Conservation (phyloP, 2,888 invertebrate species). For the Dimorphilus gyrociliatus region DNA sequence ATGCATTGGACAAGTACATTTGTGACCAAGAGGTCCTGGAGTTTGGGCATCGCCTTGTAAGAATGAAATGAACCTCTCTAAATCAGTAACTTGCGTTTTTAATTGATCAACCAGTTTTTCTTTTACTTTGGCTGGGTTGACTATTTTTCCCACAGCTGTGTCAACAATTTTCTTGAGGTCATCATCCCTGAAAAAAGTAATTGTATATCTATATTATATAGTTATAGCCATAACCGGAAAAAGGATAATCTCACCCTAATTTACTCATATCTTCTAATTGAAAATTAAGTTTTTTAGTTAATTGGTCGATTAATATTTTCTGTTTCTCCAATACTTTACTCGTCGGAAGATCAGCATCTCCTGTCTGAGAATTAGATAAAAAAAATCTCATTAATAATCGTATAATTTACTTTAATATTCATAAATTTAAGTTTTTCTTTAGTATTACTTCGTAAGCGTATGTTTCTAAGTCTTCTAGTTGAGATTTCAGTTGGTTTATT, state of each 20-base stretch:
- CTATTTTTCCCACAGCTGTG: conserved; percentile 45
- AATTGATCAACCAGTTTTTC: conserved; percentile 86
- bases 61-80: conserved; percentile 88
- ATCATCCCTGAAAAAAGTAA: neutral
- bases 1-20: conserved; percentile 1
- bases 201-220: neutral
- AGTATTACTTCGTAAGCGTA: conserved; percentile 64
- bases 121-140: conserved; percentile 83
- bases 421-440: too few relatives aligned
- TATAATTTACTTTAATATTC: too few relatives aligned
- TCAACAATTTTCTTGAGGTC: conserved; percentile 1
- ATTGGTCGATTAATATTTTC: conserved; percentile 54
- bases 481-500: conserved; percentile 71
- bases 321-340: conserved; percentile 65
- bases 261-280: conserved; percentile 33
- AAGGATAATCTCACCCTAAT: neutral
- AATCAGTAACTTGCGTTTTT: conserved; percentile 86
- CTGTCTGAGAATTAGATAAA: too few relatives aligned
- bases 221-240: neutral
- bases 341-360: conserved; percentile 46
- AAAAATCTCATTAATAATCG: too few relatives aligned
- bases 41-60: conserved; percentile 50
- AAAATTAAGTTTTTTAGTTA: conserved; percentile 32
- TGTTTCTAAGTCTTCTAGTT: conserved; percentile 75
- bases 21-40: conserved; percentile 2